Percentiles rank a stretch among this genome's conserved stretches.
Evolutionary conservation across 2,113 vertebrate genomes (phyloP).

Genomic region (Epinephelus cyanopodus): DNA sequence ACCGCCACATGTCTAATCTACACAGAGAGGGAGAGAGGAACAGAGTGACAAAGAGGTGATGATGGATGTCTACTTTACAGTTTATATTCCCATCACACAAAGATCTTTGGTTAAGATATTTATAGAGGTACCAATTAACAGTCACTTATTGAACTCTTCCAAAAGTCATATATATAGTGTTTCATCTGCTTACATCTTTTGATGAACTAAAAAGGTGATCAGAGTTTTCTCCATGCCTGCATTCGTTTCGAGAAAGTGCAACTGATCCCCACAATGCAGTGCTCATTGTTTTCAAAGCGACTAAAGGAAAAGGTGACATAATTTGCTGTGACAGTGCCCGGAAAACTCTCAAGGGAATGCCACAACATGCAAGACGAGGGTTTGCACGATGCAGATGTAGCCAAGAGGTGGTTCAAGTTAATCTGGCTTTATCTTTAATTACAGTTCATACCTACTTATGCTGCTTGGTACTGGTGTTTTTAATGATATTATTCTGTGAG

Average conservation of each 20-base stretch:
- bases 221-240: neutral
- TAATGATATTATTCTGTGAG: neutral
- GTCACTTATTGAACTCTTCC: neutral
- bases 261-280: neutral
- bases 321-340: constrained; percentile 6
- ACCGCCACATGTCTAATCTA: constrained; percentile 51
- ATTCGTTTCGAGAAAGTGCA: neutral
- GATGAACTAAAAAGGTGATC: neutral
- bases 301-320: neutral
- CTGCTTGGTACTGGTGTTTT: neutral
- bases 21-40: constrained; percentile 28
- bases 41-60: constrained; percentile 21
- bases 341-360: neutral
- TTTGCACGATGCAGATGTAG: neutral
- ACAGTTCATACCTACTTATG: neutral
- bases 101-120: neutral
- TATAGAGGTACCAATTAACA: no score
- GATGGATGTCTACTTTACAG: neutral
- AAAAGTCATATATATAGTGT: neutral
- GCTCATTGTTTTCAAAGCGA: neutral
- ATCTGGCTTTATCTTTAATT: neutral
- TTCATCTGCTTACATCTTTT: neutral
- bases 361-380: neutral
- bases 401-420: neutral
- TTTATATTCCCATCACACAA: neutral